Evolutionary conservation across 2,113 vertebrate species (phyloP).

Genomic region (Solea solea): DNA sequence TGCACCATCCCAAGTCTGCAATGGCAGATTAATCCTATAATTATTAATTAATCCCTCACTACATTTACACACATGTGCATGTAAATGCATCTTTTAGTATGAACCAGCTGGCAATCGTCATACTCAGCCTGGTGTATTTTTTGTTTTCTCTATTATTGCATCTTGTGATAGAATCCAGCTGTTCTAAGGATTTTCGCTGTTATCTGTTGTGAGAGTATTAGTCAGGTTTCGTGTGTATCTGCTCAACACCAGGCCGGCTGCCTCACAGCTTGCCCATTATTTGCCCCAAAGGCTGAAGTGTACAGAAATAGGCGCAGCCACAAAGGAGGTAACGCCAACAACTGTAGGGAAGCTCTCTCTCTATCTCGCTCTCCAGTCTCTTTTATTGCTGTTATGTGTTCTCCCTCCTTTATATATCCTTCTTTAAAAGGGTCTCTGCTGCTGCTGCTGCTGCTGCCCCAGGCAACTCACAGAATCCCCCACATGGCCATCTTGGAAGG

Average conservation of each 20-base stretch:
- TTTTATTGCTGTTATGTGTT: constrained; percentile 40
- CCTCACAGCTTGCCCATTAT: constrained; percentile 36
- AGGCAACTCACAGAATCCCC: constrained; percentile 29
- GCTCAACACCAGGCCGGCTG: constrained; percentile 1
- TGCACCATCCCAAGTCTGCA: constrained; percentile 30
- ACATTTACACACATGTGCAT: constrained; percentile 1
- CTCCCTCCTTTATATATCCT: constrained; percentile 36
- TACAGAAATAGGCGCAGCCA: constrained; percentile 69
- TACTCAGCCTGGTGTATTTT: not conserved
- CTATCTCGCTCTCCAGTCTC: constrained; percentile 18
- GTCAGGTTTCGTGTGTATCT: constrained; percentile 1
- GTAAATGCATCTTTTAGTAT: not conserved
- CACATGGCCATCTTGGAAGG: constrained; percentile 12
- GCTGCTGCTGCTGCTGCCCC: not conserved
- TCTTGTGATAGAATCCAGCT: not conserved
- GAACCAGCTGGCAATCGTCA: not conserved
- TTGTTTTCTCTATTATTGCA: not conserved
- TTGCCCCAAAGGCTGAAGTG: constrained; percentile 47
- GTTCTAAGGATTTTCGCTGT: not conserved
- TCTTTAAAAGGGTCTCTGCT: constrained; percentile 51
- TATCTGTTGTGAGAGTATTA: not conserved
- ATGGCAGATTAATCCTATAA: constrained; percentile 30
- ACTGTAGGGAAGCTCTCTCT: constrained; percentile 55
- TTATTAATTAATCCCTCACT: not conserved
- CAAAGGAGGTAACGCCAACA: constrained; percentile 55